phyloP scores from a whole-genome alignment of 2,888 invertebrate genomes.

The Sesia bembeciformis region DNA sequence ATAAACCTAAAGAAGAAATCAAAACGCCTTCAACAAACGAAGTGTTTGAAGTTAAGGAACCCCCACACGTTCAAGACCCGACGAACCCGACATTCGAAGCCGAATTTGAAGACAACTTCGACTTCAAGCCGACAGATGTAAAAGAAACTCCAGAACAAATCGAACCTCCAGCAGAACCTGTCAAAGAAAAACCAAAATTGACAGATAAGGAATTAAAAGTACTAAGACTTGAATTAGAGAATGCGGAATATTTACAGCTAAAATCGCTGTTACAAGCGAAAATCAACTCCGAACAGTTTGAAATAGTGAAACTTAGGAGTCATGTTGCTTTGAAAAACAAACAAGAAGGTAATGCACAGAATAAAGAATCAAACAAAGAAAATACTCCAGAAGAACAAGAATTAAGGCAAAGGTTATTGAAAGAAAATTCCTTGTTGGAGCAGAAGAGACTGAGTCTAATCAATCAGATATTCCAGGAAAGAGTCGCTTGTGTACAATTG shows the following conservation, averaged over 20 bases:
- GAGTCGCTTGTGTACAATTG: conserved; percentile 81
- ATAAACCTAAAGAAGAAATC: conserved; percentile 21
- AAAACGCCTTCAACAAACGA: conserved; percentile 21
- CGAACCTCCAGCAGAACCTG: conserved; percentile 26
- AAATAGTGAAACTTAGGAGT: conserved; percentile 78
- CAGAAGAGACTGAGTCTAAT: conserved; percentile 79
- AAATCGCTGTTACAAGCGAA: conserved; percentile 80
- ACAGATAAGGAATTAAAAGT: conserved; percentile 74
- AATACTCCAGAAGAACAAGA: conserved; percentile 53
- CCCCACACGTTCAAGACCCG: conserved; percentile 28
- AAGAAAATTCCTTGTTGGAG: conserved; percentile 80
- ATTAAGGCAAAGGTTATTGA: conserved; percentile 54
- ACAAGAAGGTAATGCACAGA: conserved; percentile 39
- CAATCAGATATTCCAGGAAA: conserved; percentile 82
- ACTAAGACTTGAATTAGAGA: conserved; percentile 77
- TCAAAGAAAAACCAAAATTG: conserved; percentile 62
- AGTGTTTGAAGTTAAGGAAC: conserved; percentile 19
- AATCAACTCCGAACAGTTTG: conserved; percentile 82
- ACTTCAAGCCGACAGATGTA: conserved; percentile 31
- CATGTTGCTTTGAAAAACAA: conserved; percentile 67
- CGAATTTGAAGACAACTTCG: conserved; percentile 24
- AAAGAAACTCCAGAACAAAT: conserved; percentile 27
- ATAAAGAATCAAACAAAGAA: conserved; percentile 50
- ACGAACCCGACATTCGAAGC: conserved; percentile 30
- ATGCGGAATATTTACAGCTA: conserved; percentile 78